These are phyloP conservation scores for Sprattus sprattus DNA, from an alignment of 2,113 vertebrate species.

Conservation along the genomic window DNA sequence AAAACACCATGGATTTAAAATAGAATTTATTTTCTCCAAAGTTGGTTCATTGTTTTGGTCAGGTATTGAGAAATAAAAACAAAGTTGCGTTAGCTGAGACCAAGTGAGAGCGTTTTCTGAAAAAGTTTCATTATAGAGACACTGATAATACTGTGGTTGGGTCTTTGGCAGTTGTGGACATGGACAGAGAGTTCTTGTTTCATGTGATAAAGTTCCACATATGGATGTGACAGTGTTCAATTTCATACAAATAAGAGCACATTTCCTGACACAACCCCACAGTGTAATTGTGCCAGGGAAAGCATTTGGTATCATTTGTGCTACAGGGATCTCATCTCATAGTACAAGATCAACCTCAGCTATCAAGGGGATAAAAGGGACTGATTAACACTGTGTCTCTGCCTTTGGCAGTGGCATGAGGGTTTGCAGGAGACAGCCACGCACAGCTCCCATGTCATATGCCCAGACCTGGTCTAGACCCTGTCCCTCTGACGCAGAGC, in stretches of 20 bases:
- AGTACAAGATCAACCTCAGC: background rate
- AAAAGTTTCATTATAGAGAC: background rate
- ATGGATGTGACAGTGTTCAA: background rate
- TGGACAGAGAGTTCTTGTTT: too few relatives aligned
- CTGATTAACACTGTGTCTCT: background rate
- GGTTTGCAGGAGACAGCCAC: slow-evolving; percentile 20
- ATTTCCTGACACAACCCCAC: background rate
- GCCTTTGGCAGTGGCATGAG: background rate
- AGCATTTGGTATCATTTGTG: background rate
- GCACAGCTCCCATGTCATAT: slow-evolving; percentile 63
- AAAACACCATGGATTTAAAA: background rate
- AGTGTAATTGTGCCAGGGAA: background rate
- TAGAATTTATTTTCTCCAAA: background rate
- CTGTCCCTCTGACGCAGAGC: slow-evolving; percentile 50
- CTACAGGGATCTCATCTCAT: background rate
- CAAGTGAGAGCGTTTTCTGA: background rate
- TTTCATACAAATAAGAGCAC: background rate
- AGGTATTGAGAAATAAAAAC: background rate
- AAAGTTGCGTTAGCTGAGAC: background rate
- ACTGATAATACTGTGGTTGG: background rate
- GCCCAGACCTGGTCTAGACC: slow-evolving; percentile 69
- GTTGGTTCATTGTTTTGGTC: background rate
- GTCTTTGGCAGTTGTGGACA: background rate
- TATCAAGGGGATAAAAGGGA: too few relatives aligned
- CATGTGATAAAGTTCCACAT: background rate